Base-by-base conservation (phyloP, 2,797 vertebrate species). In the Hephaestus fuliginosus region DNA sequence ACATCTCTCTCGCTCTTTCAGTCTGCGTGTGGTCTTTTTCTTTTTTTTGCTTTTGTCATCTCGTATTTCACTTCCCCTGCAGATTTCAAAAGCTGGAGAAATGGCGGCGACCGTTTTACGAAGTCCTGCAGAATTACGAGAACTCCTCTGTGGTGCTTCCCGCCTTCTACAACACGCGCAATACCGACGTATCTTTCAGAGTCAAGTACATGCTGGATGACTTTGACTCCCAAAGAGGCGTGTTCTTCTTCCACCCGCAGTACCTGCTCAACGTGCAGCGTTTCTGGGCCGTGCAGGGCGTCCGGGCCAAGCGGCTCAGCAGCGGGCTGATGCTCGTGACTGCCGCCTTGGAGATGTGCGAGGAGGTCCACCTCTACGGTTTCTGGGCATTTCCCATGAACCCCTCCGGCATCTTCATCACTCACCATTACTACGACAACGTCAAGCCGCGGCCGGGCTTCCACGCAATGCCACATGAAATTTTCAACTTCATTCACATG, bases 381-480 rank as follows among this genome's bases (percentile, higher is more conserved):
- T 99, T 99, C 93, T 99, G 98, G 98, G 97, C 97, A 0, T 99
- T 99, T 84, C 97, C 98, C 88, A 98, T 99, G 98, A 98, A 98
- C 95, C 98, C 98, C 80, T 96, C 96, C 0, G 98, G 98, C 78
- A 95, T 97, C 91, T 98, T 97, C 91, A 97, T 99, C 89, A 98
- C 97, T 7, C 98, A 99, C 87, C 98, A 99, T 80, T 99, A 99
- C 92, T 99, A 99, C 0, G 98, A 99, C 96, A 99, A 99, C 7
- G 96, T 99, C 90, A 99, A 99, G 94, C 98, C 98, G 8, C 95
- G 97, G 1, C 98, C 98, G 0, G 98, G 98, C 74, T 99, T 99
- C 92, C 98, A 99, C 0, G 97, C 98, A 5, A 99, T 99, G 98
- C 98, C 98, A 58, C 96, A 98, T 0, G 98, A 99, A 90, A 98